Evolutionary conservation across 2,113 vertebrate genomes (phyloP), one percentile per base, ranked within the genome.

Genomic region (Ochotona princeps): DNA sequence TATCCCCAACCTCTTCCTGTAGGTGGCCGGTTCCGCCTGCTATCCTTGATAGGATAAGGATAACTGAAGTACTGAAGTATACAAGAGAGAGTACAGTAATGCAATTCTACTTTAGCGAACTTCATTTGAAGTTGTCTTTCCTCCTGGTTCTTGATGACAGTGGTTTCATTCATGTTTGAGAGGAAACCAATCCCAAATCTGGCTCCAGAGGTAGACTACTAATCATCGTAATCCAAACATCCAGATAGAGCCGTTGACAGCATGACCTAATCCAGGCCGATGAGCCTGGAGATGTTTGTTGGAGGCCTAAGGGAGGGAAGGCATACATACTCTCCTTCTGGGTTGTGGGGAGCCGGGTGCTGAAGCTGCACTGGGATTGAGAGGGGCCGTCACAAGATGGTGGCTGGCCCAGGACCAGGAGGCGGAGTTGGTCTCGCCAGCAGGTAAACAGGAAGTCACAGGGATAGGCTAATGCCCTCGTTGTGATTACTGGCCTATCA

Each of bases 141-240:
- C 26, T 92, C 60, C 21, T n/a, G 51, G 63, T 65, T 54, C 35
- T 95, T 81, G 54, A 38, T 66, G 81, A 67, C 21, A 81, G 61
- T 13, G 51, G 80, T 70, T 51, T 94, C 15, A 63, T 30, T 86
- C 60, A 90, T 35, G 51, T 92, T 17, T 78, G 26, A 67, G 25
- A 13, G 38, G 35, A 93, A 89, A 44, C 47, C 28, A 81, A 94
- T 47, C 12, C 28, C 32, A 78, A 49, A 3, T 63, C 70, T 74
- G 70, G 35, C n/a, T 67, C 83, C 81, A 89, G 61, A 35, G 15
- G 11, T 21, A 60, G 21, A 88, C 51, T 90, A 60, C 11, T 74
- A 49, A 32, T 83, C 14, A 60, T 51, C 51, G 86, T 81, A 89
- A 91, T 44, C 32, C 72, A 96, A 92, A 65, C 25, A n/a, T n/a